phyloP scores from a whole-genome alignment of 2,113 vertebrate genomes.

The Syngnathus typhle region DNA sequence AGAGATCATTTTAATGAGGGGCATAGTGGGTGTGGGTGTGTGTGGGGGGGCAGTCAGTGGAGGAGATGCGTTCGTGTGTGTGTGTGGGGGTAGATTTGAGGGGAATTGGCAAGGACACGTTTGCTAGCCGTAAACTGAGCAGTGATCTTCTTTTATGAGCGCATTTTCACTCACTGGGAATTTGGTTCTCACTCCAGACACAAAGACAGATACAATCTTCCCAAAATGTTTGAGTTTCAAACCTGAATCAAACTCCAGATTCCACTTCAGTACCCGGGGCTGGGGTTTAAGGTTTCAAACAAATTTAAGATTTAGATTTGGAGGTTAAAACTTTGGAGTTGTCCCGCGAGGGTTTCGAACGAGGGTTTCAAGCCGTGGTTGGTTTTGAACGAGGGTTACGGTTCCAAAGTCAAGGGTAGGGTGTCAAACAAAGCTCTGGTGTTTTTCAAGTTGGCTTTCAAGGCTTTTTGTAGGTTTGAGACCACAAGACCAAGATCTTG shows the following conservation, averaged over 20 bases:
- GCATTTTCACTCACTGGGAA: not conserved
- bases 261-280: no score
- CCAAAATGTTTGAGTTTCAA: no score
- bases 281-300: no score
- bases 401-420: not conserved
- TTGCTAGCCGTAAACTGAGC: not conserved
- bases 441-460: not conserved
- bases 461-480: no score
- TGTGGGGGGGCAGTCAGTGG: not conserved
- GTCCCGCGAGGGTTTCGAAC: not conserved
- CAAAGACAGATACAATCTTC: no score
- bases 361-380: not conserved
- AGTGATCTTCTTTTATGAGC: not conserved
- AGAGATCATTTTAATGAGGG: slow-evolving; percentile 30
- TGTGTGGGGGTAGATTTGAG: not conserved
- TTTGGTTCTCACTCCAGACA: no score
- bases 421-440: no score
- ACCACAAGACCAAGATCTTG: no score
- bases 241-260: no score
- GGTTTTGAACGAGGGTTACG: not conserved
- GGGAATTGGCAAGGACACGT: not conserved
- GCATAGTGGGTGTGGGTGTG: not conserved
- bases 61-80: not conserved
- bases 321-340: no score
- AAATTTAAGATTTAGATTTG: no score